Conservation (phyloP, 2,797 vertebrate genomes). For the Pangasius sanitwongsei region DNA sequence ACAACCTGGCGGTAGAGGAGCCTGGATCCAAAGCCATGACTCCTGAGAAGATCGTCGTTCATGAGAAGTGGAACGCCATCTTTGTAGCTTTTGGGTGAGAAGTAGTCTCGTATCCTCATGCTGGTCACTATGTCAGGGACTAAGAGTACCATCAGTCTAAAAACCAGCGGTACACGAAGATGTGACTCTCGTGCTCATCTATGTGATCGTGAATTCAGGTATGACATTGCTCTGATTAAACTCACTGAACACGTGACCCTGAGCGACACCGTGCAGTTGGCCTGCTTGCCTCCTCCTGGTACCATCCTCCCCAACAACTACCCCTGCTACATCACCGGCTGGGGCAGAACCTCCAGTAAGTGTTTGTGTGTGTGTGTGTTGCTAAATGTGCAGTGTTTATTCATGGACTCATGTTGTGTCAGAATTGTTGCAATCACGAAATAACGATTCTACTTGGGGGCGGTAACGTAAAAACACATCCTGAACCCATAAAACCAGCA, state of each 20-base stretch:
- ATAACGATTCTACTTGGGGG: background rate
- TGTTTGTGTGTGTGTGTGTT: background rate
- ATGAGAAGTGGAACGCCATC: slow-evolving; percentile 77
- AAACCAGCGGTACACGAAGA: background rate
- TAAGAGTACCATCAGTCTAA: background rate
- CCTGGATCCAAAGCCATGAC: slow-evolving; percentile 69
- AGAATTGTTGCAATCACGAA: background rate
- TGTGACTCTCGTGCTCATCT: background rate
- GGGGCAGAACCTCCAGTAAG: slow-evolving; percentile 79
- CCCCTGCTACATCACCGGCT: slow-evolving; percentile 81
- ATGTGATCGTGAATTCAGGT: slow-evolving; percentile 60
- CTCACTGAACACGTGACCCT: slow-evolving; percentile 76
- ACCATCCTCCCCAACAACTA: slow-evolving; percentile 71
- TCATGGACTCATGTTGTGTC: background rate
- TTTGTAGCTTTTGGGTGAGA: slow-evolving; percentile 75
- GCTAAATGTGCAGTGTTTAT: background rate
- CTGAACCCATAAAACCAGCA: too few relatives aligned
- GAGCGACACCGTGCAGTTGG: slow-evolving; percentile 73
- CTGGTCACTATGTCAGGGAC: background rate
- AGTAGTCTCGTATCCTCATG: background rate
- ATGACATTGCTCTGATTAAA: slow-evolving; percentile 81
- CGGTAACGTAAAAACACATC: too few relatives aligned
- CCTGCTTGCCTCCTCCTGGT: slow-evolving; percentile 72
- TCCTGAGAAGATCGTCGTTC: slow-evolving; percentile 76
- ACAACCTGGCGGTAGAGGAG: slow-evolving; percentile 76